Conservation (phyloP, 2,797 vertebrate species). For the Perodicticus potto region DNA sequence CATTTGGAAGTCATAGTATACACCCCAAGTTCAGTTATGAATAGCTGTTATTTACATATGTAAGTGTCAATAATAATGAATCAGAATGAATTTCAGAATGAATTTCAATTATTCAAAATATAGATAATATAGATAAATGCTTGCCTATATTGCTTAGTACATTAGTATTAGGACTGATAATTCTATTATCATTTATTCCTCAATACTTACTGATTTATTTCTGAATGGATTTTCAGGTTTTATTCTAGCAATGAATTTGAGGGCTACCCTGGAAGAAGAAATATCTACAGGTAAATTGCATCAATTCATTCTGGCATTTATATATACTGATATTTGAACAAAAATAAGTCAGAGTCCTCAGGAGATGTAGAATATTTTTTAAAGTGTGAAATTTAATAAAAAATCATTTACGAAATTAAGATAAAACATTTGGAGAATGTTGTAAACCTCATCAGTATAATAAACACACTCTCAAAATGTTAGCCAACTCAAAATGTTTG, state of each 20-base stretch:
- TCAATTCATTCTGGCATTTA: slow-evolving; percentile 14
- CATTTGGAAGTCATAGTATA: slow-evolving; percentile 19
- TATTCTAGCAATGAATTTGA: slow-evolving; percentile 93
- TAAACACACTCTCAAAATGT: background rate
- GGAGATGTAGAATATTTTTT: background rate
- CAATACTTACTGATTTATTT: slow-evolving; percentile 82
- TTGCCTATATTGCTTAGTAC: background rate
- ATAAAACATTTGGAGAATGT: slow-evolving; percentile 40
- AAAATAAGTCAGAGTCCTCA: background rate
- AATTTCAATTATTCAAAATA: too few relatives aligned
- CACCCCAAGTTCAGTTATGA: background rate
- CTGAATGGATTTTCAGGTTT: slow-evolving; percentile 88
- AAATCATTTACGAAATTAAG: slow-evolving; percentile 7
- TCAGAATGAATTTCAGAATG: too few relatives aligned
- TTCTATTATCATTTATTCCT: slow-evolving; percentile 32
- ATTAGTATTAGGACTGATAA: background rate
- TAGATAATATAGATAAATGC: background rate
- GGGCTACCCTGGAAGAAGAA: slow-evolving; percentile 90
- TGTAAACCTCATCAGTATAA: background rate
- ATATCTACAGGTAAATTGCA: slow-evolving; percentile 90
- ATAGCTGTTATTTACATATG: background rate
- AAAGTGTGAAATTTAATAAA: background rate
- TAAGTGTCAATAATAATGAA: too few relatives aligned
- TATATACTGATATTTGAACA: slow-evolving; percentile 39
- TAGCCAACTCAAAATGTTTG: slow-evolving; percentile 9